Evolutionary conservation across 1,140 invertebrate genomes (phyloP).

Genomic region (Zaprionus gabonicus): DNA sequence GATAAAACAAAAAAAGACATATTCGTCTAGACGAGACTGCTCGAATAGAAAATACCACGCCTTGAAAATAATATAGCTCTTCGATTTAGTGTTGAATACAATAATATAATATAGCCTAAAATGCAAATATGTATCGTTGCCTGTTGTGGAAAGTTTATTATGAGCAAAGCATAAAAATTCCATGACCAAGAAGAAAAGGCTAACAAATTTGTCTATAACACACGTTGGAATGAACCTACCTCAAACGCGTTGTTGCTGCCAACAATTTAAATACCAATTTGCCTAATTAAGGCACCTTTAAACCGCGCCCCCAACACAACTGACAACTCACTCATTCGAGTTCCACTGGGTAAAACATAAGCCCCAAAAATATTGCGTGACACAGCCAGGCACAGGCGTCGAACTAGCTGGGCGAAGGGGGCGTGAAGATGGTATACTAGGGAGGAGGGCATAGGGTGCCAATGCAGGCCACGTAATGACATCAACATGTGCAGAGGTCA

Average conservation of each 20-base stretch:
- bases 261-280: conserved; percentile 80
- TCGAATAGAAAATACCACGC: conserved; percentile 1
- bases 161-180: conserved; percentile 25
- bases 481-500: conserved; percentile 76
- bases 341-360: conserved; percentile 34
- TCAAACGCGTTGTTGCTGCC: conserved; percentile 48
- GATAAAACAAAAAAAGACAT: not conserved
- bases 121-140: not conserved
- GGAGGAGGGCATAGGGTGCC: conserved; percentile 25
- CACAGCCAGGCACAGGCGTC: conserved; percentile 27
- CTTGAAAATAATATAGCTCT: not conserved
- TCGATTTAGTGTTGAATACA: not conserved
- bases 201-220: conserved; percentile 41
- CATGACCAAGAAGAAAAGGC: conserved; percentile 43
- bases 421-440: not conserved
- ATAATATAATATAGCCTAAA: not conserved
- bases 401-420: not conserved
- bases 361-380: conserved; percentile 74
- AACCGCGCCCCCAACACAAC: conserved; percentile 52
- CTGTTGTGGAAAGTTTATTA: conserved; percentile 2
- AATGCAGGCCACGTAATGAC: conserved; percentile 68
- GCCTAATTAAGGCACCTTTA: conserved; percentile 71
- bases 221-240: conserved; percentile 50
- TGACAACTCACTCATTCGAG: conserved; percentile 64
- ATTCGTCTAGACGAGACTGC: conserved; percentile 4